Evolutionary conservation across 1,140 invertebrate genomes (phyloP), one percentile per base, ranked within the genome.

Genomic region (Plectus sambesii): DNA sequence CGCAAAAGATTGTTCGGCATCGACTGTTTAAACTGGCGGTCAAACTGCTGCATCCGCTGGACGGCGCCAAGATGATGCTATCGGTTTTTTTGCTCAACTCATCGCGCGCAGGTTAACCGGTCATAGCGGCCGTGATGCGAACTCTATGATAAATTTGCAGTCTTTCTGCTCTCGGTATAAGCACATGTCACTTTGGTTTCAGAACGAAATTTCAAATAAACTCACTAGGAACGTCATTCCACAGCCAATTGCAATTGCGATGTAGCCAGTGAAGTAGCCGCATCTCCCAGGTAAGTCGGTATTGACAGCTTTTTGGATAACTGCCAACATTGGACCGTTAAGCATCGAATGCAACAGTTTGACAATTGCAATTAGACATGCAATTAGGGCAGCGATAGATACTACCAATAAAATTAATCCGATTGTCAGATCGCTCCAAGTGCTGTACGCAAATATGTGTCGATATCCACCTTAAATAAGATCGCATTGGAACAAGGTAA

Each of bases 351-450:
- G 57, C 3, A 80, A 72, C 8, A 79, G 63, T 59, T 78, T 77
- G 19, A 81, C 79, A 29, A 81, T 74, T 26, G 69, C 42, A 15
- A 80, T 66, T 3, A 81, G 66, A 56, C 78, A 81, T 4, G 61
- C 25, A 37, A 72, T 74, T 3, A 81, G 69, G 0, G 76, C 45
- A 2, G 75, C 20, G 2, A 81, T 61, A 0, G 79, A 73, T 19
- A 71, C 44, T 0, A 72, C 62, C 9, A 80, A 47, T 24, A 79
- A 53, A 20, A 78, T 59, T 3, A 70, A 36, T 1, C 78, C 76
- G 24, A 76, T 62, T 0, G 49, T 57, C 3, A 52, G 55, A 55
- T 79, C 76, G 8, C 62, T 69, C 53, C 71, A 59, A 2, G 48
- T 44, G 24, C 37, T 60, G 56, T 43, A 61, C 9, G 55, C 46